Evolutionary conservation across 2,113 vertebrate genomes (phyloP), one percentile per base, ranked within the genome.

Genomic region (Corythaeola cristata): DNA sequence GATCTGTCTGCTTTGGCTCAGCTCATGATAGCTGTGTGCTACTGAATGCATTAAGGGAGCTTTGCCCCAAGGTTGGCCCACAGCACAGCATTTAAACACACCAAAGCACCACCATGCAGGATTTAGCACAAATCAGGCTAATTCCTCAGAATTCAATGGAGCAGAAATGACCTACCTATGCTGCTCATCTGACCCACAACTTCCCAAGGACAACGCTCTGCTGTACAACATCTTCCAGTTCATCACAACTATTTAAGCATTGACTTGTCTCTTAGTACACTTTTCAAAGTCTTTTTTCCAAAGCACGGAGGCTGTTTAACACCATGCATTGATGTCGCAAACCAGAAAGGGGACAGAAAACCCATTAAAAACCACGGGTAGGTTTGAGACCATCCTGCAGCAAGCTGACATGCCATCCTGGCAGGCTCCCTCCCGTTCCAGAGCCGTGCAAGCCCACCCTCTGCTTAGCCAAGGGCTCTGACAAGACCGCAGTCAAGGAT

Each of bases 321-420:
- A 32, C 11, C 44, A 59, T 0, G 1, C 3, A 14, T 23, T 4
- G 2, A 53, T n/a, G 13, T 9, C 2, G 1, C 45, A 39, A 35
- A 39, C n/a, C 47, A 56, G 63, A 60, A 44, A 69, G 19, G 24
- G 59, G 37, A 33, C 2, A 2, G 2, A 2, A 86, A 76, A 32
- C 17, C 26, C 22, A 30, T 18, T 15, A 47, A 56, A 88, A 90
- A 35, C 9, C 63, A 27, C 2, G 0, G 22, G 9, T 1, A 24
- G 35, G 23, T 62, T 73, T 80, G 63, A 83, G n/a, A 33, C 37
- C 62, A 37, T 37, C 41, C 64, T 50, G 23, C 71, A 59, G 66
- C 33, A 68, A 44, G 59, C 14, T 84, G 60, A 45, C 22, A 10
- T 26, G n/a, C 55, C 56, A 66, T 47, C 24, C 23, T 45, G 32